Percentiles rank a stretch among this genome's conserved stretches.
These are phyloP conservation scores for Drosophila anomelani DNA, from an alignment of 2,888 invertebrate genomes.

Conservation along the genomic window DNA sequence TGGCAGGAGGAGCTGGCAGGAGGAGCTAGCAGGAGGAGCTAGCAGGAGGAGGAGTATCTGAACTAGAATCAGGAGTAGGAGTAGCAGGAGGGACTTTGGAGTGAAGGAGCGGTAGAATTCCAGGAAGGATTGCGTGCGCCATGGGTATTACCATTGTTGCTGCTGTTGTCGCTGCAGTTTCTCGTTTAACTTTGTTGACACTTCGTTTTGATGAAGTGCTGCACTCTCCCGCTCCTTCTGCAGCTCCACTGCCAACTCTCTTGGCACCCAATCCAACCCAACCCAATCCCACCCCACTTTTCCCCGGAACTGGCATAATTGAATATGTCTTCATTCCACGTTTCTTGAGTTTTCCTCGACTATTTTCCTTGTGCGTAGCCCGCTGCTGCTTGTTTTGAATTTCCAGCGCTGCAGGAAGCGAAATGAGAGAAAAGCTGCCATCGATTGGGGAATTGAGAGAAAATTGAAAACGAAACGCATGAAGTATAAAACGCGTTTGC, in stretches of 20 bases:
- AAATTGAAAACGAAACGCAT: constrained; percentile 69
- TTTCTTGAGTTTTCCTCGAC: constrained; percentile 52
- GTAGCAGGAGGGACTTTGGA: background rate
- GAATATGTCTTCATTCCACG: constrained; percentile 67
- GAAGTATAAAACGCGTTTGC: constrained; percentile 56
- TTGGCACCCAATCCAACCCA: constrained; percentile 1
- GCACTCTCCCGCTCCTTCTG: constrained; percentile 45
- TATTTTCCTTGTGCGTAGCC: constrained; percentile 19
- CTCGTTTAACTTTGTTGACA: constrained; percentile 76
- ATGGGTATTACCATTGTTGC: constrained; percentile 59
- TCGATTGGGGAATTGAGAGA: constrained; percentile 57
- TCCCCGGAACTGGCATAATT: constrained; percentile 63
- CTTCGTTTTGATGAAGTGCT: constrained; percentile 70
- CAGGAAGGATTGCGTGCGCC: constrained; percentile 58
- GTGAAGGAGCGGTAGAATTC: constrained; percentile 4
- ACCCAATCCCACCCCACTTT: background rate
- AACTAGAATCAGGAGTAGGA: background rate
- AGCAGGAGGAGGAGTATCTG: background rate
- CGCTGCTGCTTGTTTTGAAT: constrained; percentile 61
- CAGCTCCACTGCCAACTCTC: constrained; percentile 13
- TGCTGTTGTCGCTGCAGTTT: constrained; percentile 55
- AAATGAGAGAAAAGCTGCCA: constrained; percentile 54
- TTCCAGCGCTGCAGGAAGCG: constrained; percentile 55
- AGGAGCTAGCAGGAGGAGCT: background rate
- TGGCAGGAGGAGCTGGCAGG: too few relatives aligned